These are phyloP conservation scores for Plectropomus leopardus DNA, from an alignment of 2,113 vertebrate genomes.

Conservation along the genomic window DNA sequence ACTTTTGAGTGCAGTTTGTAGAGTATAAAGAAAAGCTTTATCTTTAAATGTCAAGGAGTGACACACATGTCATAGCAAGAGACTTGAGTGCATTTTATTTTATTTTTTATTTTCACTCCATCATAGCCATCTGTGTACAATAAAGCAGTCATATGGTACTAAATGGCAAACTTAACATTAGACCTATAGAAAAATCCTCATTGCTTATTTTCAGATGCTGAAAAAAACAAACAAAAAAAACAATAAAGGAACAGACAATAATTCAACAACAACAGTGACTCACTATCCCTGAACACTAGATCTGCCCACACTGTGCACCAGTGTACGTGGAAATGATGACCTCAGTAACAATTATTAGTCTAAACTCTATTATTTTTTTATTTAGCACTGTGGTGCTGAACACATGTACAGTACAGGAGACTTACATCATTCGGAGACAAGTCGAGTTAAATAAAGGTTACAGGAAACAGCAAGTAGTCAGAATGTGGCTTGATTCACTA, in stretches of 20 bases:
- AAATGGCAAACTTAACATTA: neutral
- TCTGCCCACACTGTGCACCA: slow-evolving; percentile 40
- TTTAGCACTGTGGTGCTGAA: neutral
- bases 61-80: neutral
- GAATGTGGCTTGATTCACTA: slow-evolving; percentile 34
- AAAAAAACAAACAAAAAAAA: no score
- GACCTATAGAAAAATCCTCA: neutral
- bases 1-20: neutral
- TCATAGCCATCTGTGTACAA: neutral
- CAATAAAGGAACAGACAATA: neutral
- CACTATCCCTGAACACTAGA: slow-evolving; percentile 17
- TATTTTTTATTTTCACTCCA: neutral
- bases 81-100: neutral
- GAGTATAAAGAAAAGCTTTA: slow-evolving; percentile 1
- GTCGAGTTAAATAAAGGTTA: slow-evolving; percentile 2
- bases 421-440: neutral
- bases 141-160: neutral
- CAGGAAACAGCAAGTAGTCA: neutral
- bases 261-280: neutral
- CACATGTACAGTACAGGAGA: neutral
- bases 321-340: neutral
- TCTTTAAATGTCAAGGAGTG: slow-evolving; percentile 30
- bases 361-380: slow-evolving; percentile 2
- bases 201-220: slow-evolving; percentile 16
- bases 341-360: neutral